A percentile compares a stretch with the other conserved stretches of the same genome.
Conservation (phyloP, 2,888 invertebrate genomes). For the Trissolcus japonicus region DNA sequence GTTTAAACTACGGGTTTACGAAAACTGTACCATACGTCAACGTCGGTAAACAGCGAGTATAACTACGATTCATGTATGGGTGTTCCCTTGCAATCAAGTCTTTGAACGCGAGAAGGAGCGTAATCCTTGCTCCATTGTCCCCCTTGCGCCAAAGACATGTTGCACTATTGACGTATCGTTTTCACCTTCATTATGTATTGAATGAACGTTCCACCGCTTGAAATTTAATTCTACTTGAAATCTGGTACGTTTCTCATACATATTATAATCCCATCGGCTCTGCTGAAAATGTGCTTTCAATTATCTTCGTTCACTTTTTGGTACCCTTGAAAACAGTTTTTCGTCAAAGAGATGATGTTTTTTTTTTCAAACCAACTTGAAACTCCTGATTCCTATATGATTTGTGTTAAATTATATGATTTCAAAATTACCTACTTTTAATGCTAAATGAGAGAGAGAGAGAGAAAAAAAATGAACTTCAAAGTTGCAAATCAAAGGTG, state of each 20-base stretch:
- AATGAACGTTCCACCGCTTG: slow-evolving; percentile 8
- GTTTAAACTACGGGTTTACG: neutral
- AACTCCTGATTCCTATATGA: too few relatives aligned
- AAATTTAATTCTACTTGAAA: slow-evolving; percentile 17
- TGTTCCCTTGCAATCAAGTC: slow-evolving; percentile 5
- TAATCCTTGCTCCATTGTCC: slow-evolving; percentile 5
- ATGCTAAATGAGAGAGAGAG: too few relatives aligned
- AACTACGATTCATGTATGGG: slow-evolving; percentile 4
- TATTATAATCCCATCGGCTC: neutral
- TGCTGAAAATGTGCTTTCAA: neutral
- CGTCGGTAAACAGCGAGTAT: neutral
- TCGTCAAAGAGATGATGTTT: too few relatives aligned
- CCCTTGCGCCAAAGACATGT: slow-evolving; percentile 5
- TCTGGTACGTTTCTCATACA: neutral
- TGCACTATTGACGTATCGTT: slow-evolving; percentile 14
- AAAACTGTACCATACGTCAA: slow-evolving; percentile 11
- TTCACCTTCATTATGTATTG: slow-evolving; percentile 17
- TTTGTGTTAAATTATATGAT: too few relatives aligned
- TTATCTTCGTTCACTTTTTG: neutral
- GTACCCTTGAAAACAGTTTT: too few relatives aligned
- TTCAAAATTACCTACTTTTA: too few relatives aligned
- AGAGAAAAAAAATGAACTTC: too few relatives aligned
- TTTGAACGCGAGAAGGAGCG: neutral
- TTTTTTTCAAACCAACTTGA: too few relatives aligned
- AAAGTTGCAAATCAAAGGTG: too few relatives aligned